Percentiles rank a stretch among this genome's conserved stretches.
Evolutionary conservation across 2,888 invertebrate species (phyloP).

Genomic region (Diaprepes abbreviatus): DNA sequence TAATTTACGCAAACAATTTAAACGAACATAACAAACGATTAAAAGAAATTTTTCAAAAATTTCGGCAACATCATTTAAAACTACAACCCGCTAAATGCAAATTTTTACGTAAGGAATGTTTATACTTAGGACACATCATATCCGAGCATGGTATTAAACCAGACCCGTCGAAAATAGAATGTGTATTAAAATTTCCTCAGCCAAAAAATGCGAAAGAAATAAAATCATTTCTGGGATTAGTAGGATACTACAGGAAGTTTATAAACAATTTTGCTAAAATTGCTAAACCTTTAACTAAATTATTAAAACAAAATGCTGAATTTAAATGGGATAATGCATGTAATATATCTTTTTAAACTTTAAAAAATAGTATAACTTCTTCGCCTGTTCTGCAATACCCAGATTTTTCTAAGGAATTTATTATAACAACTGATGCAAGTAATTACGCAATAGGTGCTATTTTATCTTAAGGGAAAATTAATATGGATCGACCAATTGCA

Average conservation of each 20-base stretch:
- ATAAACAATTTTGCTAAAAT: background rate
- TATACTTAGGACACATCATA: background rate
- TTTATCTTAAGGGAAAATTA: slow-evolving; percentile 54
- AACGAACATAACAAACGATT: slow-evolving; percentile 46
- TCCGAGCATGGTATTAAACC: background rate
- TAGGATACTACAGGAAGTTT: too few relatives aligned
- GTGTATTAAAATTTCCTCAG: background rate
- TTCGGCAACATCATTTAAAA: slow-evolving; percentile 53
- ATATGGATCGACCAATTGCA: slow-evolving; percentile 54
- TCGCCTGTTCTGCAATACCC: background rate
- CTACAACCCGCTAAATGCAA: slow-evolving; percentile 58
- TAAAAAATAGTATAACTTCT: background rate
- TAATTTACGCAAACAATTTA: slow-evolving; percentile 44
- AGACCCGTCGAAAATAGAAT: background rate
- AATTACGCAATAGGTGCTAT: slow-evolving; percentile 57
- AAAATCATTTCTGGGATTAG: too few relatives aligned
- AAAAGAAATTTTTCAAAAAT: slow-evolving; percentile 51
- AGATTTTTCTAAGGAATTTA: slow-evolving; percentile 52
- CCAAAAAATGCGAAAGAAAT: slow-evolving; percentile 1
- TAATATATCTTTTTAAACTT: background rate
- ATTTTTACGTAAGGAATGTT: slow-evolving; percentile 52
- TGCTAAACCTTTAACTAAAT: background rate
- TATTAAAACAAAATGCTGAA: slow-evolving; percentile 22
- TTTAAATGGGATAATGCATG: background rate
- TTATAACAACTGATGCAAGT: slow-evolving; percentile 59